Conservation (phyloP, 2,113 vertebrate species). For the Poeciliopsis turrubarensis region DNA sequence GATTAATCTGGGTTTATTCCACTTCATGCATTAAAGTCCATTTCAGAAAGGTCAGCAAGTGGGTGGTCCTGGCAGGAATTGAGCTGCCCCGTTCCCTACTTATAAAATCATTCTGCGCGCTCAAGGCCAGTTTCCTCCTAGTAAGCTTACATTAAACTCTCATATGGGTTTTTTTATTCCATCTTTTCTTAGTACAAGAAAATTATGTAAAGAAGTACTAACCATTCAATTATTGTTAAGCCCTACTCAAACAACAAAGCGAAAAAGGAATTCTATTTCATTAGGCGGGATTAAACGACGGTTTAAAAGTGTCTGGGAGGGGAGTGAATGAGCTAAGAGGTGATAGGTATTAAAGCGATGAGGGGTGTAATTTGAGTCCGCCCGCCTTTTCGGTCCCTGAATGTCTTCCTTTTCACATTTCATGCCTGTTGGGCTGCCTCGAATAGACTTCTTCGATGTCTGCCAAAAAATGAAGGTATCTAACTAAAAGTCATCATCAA, state of each 20-base stretch:
- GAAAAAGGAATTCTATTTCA: constrained; percentile 66
- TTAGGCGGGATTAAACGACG: constrained; percentile 71
- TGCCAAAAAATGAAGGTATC: constrained; percentile 64
- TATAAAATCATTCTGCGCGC: constrained; percentile 55
- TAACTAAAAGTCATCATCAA: constrained; percentile 38
- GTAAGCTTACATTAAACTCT: constrained; percentile 57
- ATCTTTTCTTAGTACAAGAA: constrained; percentile 37
- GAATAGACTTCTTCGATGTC: constrained; percentile 64
- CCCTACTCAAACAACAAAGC: constrained; percentile 57
- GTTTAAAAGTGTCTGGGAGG: constrained; percentile 67
- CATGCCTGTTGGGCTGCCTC: constrained; percentile 66
- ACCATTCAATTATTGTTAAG: constrained; percentile 74
- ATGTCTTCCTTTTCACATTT: constrained; percentile 71
- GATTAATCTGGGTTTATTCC: constrained; percentile 74
- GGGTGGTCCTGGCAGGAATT: constrained; percentile 50
- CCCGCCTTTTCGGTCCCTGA: constrained; percentile 62
- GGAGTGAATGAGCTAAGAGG: constrained; percentile 41
- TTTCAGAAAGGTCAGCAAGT: constrained; percentile 68
- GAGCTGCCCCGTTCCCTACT: constrained; percentile 32
- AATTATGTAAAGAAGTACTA: constrained; percentile 56
- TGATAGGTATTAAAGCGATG: constrained; percentile 49
- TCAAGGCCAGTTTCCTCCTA: constrained; percentile 66
- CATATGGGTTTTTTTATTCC: constrained; percentile 35
- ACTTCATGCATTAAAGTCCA: constrained; percentile 75
- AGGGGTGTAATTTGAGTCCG: constrained; percentile 68